Percentiles rank a stretch among this genome's conserved stretches.
Conservation (phyloP, 2,888 invertebrate species). For the Glaucopsyche alexis region DNA sequence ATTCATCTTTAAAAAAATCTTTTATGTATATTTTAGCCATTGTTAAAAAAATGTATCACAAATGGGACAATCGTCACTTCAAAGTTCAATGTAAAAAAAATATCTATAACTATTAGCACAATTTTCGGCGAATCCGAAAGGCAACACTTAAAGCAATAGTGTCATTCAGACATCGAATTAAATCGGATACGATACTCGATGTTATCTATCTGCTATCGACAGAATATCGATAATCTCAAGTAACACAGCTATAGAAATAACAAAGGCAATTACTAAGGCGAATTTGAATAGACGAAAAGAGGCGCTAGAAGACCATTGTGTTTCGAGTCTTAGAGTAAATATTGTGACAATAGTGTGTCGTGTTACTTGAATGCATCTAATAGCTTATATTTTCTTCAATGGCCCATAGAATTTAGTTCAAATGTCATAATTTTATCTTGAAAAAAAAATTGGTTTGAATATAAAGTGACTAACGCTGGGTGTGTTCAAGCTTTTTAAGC, state of each 20-base stretch:
- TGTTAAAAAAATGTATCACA: not conserved
- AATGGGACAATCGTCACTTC: not conserved
- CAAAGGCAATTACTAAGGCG: constrained; percentile 62
- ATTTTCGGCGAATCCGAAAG: constrained; percentile 5
- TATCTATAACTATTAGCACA: not conserved
- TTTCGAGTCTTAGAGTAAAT: constrained; percentile 66
- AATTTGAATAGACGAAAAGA: constrained; percentile 59
- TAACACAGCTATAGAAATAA: constrained; percentile 50
- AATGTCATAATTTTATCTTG: constrained; percentile 7
- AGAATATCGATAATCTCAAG: constrained; percentile 18
- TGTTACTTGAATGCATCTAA: constrained; percentile 67
- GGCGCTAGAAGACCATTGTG: constrained; percentile 68
- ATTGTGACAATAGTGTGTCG: constrained; percentile 76
- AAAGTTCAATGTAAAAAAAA: not conserved
- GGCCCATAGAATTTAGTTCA: constrained; percentile 38
- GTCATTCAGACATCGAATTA: constrained; percentile 16
- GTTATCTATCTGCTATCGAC: constrained; percentile 3
- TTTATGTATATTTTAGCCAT: too few species aligned
- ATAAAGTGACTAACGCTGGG: not conserved
- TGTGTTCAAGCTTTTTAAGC: too few species aligned
- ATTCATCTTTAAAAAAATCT: too few species aligned
- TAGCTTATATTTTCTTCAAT: constrained; percentile 52
- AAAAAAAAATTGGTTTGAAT: not conserved
- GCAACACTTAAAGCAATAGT: constrained; percentile 26
- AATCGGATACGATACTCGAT: constrained; percentile 30